Evolutionary conservation across 2,797 vertebrate species (phyloP).

Genomic region (Hypotaenidia okinawae): DNA sequence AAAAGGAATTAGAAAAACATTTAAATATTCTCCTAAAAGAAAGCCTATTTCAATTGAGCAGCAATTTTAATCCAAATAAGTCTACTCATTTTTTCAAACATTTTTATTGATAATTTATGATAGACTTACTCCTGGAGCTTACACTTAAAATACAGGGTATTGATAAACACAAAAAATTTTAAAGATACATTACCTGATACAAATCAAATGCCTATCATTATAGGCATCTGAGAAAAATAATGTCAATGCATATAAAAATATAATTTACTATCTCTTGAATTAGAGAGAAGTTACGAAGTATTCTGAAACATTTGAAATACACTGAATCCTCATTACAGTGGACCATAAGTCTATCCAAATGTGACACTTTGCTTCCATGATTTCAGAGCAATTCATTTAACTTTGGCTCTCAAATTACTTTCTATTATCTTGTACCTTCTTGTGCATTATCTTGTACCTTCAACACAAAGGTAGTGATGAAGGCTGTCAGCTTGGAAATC

Average conservation of each 20-base stretch:
- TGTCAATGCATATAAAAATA: neutral
- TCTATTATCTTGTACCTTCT: rapidly evolving
- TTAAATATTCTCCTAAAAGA: neutral
- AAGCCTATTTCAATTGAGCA: neutral
- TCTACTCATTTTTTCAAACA: neutral
- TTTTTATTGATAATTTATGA: neutral
- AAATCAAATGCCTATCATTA: neutral
- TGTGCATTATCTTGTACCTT: neutral
- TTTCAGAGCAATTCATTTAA: neutral
- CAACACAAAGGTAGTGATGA: neutral
- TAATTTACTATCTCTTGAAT: neutral
- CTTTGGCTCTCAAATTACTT: neutral
- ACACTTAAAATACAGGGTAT: neutral
- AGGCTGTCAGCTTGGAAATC: neutral
- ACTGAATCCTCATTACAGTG: neutral
- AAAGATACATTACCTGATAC: neutral
- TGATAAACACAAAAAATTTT: neutral
- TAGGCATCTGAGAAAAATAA: neutral
- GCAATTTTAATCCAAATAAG: neutral
- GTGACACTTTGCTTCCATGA: neutral
- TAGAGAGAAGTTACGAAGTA: neutral
- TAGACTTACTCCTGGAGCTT: neutral
- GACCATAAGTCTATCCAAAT: neutral
- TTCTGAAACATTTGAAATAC: neutral
- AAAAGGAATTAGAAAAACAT: neutral